Evolutionary conservation across 2,113 vertebrate species (phyloP), one percentile per base, ranked within the genome.

Genomic region (Electrona antarctica): DNA sequence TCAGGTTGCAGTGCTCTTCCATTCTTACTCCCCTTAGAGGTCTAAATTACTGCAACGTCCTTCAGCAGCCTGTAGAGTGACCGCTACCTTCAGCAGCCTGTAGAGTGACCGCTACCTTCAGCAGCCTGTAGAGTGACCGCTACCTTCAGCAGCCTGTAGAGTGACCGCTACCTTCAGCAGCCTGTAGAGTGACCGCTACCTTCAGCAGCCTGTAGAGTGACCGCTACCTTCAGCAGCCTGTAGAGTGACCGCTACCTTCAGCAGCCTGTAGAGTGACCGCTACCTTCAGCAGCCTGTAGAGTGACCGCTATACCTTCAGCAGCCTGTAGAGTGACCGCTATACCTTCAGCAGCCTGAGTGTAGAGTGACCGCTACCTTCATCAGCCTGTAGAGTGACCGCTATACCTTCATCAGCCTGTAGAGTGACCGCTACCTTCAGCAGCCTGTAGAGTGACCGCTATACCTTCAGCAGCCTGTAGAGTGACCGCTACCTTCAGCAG

Each of bases 261-360:
- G 86, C 78, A 70, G 68, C 69, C 48, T 56, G 78, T 73, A 82
- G 80, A 71, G 77, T 81, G 85, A n/a, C n/a, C n/a, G n/a, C n/a
- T n/a, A n/a, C 92, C 89, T 92, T 93, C 82, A 87, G 86, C 78
- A 70, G 68, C 69, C 48, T 56, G 78, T 73, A 82, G 80, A 71
- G 77, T 81, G 85, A n/a, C n/a, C n/a, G n/a, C n/a, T n/a, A n/a
- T n/a, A n/a, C 92, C 89, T 92, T 93, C 82, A 87, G 86, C 78
- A 70, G 68, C 69, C 48, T 56, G 78, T 73, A 82, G 80, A 71
- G 77, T 81, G 85, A n/a, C n/a, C n/a, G n/a, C n/a, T n/a, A n/a
- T n/a, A n/a, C 92, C 89, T 92, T 93, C 82, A 87, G 86, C 78
- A 70, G 68, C 69, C 48, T 56, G 78, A n/a, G n/a, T n/a, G n/a